Percentiles rank a stretch among this genome's conserved stretches.
phyloP scores from a whole-genome alignment of 2,888 invertebrate species.

The Drosophila atripex region DNA sequence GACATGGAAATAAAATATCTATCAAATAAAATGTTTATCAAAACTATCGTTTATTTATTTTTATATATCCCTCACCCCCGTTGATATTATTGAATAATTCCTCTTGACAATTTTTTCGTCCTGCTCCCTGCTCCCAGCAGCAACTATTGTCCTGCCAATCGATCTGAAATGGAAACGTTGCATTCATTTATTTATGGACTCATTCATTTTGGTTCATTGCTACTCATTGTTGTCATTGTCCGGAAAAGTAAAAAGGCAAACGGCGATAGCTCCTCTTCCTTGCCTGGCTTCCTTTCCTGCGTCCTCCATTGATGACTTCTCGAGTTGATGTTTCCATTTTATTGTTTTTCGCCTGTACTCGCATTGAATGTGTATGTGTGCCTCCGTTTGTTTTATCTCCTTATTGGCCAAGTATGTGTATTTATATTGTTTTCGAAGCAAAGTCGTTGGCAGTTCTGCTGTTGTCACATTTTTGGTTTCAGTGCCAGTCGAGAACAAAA shows the following conservation, averaged over 20 bases:
- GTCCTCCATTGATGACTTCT: conserved; percentile 35
- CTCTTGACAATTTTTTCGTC: neutral
- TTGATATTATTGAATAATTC: neutral
- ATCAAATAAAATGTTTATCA: neutral
- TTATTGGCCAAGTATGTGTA: conserved; percentile 18
- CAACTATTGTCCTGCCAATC: conserved; percentile 7
- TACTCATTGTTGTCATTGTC: conserved; percentile 54
- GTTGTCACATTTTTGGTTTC: conserved; percentile 35
- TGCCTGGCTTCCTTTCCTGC: neutral
- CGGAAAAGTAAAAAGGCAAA: conserved; percentile 22
- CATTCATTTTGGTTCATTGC: conserved; percentile 51
- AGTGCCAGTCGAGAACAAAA: conserved; percentile 16
- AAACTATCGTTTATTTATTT: neutral
- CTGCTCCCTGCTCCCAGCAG: neutral
- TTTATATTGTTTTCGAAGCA: conserved; percentile 27
- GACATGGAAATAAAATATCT: neutral
- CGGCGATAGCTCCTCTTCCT: conserved; percentile 18
- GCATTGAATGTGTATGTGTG: conserved; percentile 23
- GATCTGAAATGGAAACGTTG: conserved; percentile 41
- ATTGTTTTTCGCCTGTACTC: conserved; percentile 43
- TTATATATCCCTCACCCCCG: neutral
- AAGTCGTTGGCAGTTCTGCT: conserved; percentile 39
- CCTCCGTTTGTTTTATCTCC: conserved; percentile 28
- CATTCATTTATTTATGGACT: conserved; percentile 48
- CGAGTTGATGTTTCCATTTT: conserved; percentile 48